Conservation (phyloP, 2,888 invertebrate species). For the Trachelus troglodyta region DNA sequence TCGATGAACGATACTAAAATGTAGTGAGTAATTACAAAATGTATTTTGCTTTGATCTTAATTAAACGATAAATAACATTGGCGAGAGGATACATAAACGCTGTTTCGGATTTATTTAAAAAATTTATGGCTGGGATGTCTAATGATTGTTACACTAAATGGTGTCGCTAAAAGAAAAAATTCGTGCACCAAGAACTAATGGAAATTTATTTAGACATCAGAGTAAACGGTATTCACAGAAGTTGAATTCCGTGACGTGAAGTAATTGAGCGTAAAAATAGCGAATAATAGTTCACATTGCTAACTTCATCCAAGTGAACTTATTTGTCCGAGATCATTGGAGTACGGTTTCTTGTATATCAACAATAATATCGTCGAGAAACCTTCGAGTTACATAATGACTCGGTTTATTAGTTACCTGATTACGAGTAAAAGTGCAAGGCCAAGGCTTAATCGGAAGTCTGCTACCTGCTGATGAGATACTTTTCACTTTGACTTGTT, state of each 20-base stretch:
- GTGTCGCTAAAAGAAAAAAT: background rate
- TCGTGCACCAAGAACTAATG: background rate
- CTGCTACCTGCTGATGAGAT: background rate
- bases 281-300: background rate
- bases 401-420: background rate
- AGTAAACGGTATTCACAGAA: background rate
- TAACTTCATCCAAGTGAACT: background rate
- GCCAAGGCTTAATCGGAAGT: background rate
- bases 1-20: background rate
- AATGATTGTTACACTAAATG: too few species aligned
- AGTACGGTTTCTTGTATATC: background rate
- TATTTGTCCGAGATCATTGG: background rate
- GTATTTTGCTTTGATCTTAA: background rate
- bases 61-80: background rate
- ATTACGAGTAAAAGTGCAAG: constrained; percentile 2
- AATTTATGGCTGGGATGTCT: too few species aligned
- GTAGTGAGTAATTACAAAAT: too few species aligned
- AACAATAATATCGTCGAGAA: background rate
- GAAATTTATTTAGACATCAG: background rate
- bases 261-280: background rate
- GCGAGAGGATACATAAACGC: background rate
- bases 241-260: background rate
- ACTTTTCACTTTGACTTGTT: background rate
- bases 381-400: background rate
- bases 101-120: too few species aligned